phyloP scores from a whole-genome alignment of 1,140 invertebrate species.

The Laupala kohalensis region DNA sequence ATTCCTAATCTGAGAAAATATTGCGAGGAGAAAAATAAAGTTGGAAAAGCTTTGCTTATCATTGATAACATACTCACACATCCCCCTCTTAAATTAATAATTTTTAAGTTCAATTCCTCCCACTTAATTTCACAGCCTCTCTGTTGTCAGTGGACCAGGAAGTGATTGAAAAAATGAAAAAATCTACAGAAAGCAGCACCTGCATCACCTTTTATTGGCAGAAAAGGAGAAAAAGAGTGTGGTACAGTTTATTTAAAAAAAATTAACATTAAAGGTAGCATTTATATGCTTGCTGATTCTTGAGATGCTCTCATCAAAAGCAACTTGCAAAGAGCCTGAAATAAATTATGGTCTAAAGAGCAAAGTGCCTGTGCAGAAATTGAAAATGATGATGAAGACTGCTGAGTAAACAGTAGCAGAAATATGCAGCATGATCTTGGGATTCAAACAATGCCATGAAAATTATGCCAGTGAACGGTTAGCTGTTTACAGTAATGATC shows the following conservation, averaged over 20 bases:
- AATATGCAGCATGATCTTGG: too few species aligned
- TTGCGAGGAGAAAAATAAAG: constrained; percentile 15
- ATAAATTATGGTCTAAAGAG: too few species aligned
- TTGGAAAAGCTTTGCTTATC: constrained; percentile 28
- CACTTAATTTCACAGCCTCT: constrained; percentile 30
- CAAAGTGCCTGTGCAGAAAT: too few species aligned
- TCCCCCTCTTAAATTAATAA: constrained; percentile 22
- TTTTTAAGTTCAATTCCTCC: constrained; percentile 30
- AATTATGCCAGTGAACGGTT: too few species aligned
- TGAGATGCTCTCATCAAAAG: too few species aligned
- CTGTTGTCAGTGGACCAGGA: constrained; percentile 35
- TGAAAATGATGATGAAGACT: too few species aligned
- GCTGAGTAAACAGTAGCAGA: too few species aligned
- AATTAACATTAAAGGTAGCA: too few species aligned
- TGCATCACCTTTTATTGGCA: constrained; percentile 13
- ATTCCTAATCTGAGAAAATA: constrained; percentile 20
- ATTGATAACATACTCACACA: constrained; percentile 31
- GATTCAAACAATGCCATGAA: too few species aligned
- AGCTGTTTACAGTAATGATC: too few species aligned
- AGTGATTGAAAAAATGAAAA: constrained; percentile 27
- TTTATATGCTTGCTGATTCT: too few species aligned
- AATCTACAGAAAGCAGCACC: constrained; percentile 23
- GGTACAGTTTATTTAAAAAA: neutral
- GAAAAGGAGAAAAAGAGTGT: neutral
- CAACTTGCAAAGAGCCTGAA: too few species aligned